Evolutionary conservation across 2,888 invertebrate genomes (phyloP), one percentile per base, ranked within the genome.

Genomic region (Nesidiocoris tenuis): DNA sequence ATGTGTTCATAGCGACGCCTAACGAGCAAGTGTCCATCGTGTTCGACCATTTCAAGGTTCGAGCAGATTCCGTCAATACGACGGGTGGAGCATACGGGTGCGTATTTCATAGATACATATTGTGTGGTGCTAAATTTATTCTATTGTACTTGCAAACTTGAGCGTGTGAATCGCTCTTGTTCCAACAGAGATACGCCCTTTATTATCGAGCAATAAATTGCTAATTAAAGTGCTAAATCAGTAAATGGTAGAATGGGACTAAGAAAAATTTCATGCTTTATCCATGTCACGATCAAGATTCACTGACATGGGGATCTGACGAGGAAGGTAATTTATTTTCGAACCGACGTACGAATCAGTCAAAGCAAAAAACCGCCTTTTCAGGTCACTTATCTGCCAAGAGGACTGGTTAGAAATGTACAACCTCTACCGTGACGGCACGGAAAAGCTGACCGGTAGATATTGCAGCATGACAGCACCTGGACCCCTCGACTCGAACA

Each of bases 371-470:
- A n/a, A n/a, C n/a, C n/a, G n/a, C n/a, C n/a, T n/a, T n/a, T n/a
- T n/a, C 83, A 93, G 93, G 78, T 87, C 89, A 63, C 86, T 90
- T 74, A 88, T 90, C 79, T 96, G 96, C 85, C 91, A 90, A 84
- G 94, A 96, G 85, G 96, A 96, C 85, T 96, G 95, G 95, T 86
- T 96, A 82, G 96, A 96, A 85, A 92, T 96, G 82, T 95, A 93
- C 87, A 94, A 95, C 85, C 88, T 94, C 82, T 94, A 93, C 82
- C 89, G 90, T 80, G 93, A 93, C 84, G 89, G 90, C 78, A 89
- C 90, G 78, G 92, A 93, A 82, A 91, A 91, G 82, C 87, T 95
- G 82, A 89, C 96, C 79, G 96, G 95, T 67, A 90, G 95, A 79
- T 98, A 96, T 87, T 98, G 98, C 85, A 91, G 93, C 79, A 87